Evolutionary conservation across 2,888 invertebrate genomes (phyloP).

Genomic region (Hemaris fuciformis): DNA sequence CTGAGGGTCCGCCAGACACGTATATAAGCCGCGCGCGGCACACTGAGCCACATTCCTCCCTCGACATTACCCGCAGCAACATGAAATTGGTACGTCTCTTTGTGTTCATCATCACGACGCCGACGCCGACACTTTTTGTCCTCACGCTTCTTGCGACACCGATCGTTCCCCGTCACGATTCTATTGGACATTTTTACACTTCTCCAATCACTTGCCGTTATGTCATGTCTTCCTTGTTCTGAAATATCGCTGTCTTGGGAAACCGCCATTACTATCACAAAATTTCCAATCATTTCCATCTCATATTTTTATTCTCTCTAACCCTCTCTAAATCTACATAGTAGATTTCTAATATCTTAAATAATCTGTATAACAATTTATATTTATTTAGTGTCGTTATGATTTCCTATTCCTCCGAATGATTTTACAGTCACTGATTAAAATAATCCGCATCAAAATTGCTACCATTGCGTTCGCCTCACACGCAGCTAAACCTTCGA

Average conservation of each 20-base stretch:
- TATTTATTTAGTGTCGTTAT: too few relatives aligned
- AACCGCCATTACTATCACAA: too few relatives aligned
- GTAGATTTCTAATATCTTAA: too few relatives aligned
- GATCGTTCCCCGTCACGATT: not conserved
- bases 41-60: conserved; percentile 55
- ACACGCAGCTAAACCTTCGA: not conserved
- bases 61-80: conserved; percentile 54
- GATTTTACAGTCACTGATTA: too few relatives aligned
- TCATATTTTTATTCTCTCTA: too few relatives aligned
- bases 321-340: too few relatives aligned
- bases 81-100: conserved; percentile 71
- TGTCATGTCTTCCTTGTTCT: not conserved
- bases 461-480: too few relatives aligned
- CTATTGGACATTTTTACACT: not conserved
- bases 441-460: not conserved
- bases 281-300: not conserved
- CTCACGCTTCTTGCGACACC: not conserved
- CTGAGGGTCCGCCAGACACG: conserved; percentile 44
- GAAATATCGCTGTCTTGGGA: not conserved
- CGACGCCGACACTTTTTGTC: not conserved
- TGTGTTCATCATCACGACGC: not conserved
- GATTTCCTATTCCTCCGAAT: too few relatives aligned
- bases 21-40: conserved; percentile 59
- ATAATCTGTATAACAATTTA: too few relatives aligned
- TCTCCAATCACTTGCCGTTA: too few relatives aligned